These are phyloP conservation scores for Nephotettix cincticeps DNA, from an alignment of 1,140 invertebrate genomes.

Conservation along the genomic window DNA sequence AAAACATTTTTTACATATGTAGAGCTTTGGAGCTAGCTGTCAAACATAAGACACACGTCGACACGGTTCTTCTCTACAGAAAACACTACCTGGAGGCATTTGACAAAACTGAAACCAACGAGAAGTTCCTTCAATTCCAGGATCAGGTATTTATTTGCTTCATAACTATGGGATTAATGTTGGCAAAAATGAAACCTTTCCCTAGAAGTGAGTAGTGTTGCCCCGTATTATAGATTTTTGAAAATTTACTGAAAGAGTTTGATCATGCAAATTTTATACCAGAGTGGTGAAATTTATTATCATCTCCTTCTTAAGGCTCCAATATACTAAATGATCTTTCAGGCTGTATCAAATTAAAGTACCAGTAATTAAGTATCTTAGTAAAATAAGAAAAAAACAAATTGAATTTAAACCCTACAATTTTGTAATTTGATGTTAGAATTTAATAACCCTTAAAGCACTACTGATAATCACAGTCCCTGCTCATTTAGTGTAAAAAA, in stretches of 20 bases:
- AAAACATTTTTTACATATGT: conserved; percentile 40
- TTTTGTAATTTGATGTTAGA: no score
- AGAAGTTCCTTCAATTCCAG: conserved; percentile 63
- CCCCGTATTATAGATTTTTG: not conserved
- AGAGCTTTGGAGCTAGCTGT: conserved; percentile 83
- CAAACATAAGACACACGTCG: conserved; percentile 75
- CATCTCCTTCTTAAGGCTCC: not conserved
- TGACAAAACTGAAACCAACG: conserved; percentile 74
- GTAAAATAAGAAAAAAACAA: no score
- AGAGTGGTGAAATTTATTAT: not conserved
- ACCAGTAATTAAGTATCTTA: no score
- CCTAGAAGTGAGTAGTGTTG: not conserved
- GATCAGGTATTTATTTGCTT: conserved; percentile 52
- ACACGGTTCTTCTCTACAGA: conserved; percentile 74
- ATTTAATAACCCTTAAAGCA: no score
- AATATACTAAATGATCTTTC: not conserved
- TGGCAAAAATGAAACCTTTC: not conserved
- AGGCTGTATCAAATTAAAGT: no score
- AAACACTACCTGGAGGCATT: conserved; percentile 72
- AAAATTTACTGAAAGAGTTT: not conserved
- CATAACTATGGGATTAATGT: not conserved
- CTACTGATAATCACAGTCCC: no score
- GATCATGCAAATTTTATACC: not conserved
- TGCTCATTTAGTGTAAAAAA: no score
- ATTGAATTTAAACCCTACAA: no score